phyloP scores from a whole-genome alignment of 2,888 invertebrate genomes.

The Cantharis lateralis region DNA sequence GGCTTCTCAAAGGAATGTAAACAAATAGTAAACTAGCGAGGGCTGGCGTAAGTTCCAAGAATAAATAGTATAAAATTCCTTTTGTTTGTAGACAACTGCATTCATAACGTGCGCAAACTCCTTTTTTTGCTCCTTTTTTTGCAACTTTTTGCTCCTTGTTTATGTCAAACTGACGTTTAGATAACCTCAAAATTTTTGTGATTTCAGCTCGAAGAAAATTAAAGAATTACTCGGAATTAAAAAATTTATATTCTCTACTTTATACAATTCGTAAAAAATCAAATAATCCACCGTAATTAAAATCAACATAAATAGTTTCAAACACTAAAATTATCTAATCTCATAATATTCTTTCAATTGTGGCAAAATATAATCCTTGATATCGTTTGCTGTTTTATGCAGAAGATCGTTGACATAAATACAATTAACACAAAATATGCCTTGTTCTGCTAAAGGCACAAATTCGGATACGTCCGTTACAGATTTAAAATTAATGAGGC shows the following conservation, averaged over 20 bases:
- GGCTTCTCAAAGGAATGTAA: not conserved
- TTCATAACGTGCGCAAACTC: not conserved
- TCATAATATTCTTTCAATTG: constrained; percentile 43
- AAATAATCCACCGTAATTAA: no score
- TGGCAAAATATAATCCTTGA: constrained; percentile 46
- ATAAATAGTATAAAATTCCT: not conserved
- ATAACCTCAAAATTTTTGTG: no score
- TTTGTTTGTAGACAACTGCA: not conserved
- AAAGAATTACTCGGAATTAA: not conserved
- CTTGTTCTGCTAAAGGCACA: constrained; percentile 49
- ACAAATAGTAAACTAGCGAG: not conserved
- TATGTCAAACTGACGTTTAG: no score
- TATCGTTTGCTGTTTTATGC: constrained; percentile 42
- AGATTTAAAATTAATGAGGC: constrained; percentile 66
- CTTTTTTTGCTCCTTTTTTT: no score
- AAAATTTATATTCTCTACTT: not conserved
- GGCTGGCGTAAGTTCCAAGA: not conserved
- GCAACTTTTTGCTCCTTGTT: no score
- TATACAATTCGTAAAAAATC: not conserved
- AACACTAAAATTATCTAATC: not conserved
- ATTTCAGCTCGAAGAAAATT: not conserved
- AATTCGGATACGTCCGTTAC: constrained; percentile 44
- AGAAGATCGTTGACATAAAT: constrained; percentile 50
- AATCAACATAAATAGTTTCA: no score
- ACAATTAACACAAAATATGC: constrained; percentile 49